These are phyloP conservation scores for Trogon surrucura DNA, from an alignment of 2,113 vertebrate genomes.

Conservation along the genomic window DNA sequence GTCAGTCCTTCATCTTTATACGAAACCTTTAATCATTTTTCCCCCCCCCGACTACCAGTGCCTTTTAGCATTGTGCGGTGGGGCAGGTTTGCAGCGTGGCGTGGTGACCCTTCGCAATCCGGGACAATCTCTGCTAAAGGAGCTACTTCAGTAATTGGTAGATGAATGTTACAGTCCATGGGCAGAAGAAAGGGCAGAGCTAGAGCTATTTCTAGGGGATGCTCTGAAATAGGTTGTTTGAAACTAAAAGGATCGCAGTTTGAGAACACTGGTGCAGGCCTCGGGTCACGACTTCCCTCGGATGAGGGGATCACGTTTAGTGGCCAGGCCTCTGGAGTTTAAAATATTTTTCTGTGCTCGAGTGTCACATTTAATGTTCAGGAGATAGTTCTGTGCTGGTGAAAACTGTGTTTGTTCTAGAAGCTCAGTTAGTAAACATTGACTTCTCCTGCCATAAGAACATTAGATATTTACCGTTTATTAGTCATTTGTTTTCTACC, in stretches of 20 bases:
- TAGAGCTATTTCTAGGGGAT: slow-evolving; percentile 58
- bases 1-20: slow-evolving; percentile 44
- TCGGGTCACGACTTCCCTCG: neutral
- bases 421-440: slow-evolving; percentile 8
- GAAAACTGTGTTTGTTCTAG: slow-evolving; percentile 14
- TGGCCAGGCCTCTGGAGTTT: slow-evolving; percentile 45
- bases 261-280: slow-evolving; percentile 52
- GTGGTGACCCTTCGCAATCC: slow-evolving; percentile 4
- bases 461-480: slow-evolving; percentile 6
- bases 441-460: neutral
- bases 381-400: neutral
- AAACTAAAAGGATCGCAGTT: slow-evolving; percentile 27
- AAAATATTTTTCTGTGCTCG: slow-evolving; percentile 34
- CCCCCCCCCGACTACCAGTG: neutral
- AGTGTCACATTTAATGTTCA: slow-evolving; percentile 14
- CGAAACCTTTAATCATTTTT: neutral
- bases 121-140: slow-evolving; percentile 13
- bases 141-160: slow-evolving; percentile 45
- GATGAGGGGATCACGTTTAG: neutral
- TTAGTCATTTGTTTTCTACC: neutral
- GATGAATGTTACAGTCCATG: slow-evolving; percentile 38
- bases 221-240: slow-evolving; percentile 56
- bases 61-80: slow-evolving; percentile 15
- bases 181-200: slow-evolving; percentile 61
- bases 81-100: slow-evolving; percentile 46